These are phyloP conservation scores for Cossypha heuglini DNA, from an alignment of 2,797 vertebrate genomes.

Conservation along the genomic window DNA sequence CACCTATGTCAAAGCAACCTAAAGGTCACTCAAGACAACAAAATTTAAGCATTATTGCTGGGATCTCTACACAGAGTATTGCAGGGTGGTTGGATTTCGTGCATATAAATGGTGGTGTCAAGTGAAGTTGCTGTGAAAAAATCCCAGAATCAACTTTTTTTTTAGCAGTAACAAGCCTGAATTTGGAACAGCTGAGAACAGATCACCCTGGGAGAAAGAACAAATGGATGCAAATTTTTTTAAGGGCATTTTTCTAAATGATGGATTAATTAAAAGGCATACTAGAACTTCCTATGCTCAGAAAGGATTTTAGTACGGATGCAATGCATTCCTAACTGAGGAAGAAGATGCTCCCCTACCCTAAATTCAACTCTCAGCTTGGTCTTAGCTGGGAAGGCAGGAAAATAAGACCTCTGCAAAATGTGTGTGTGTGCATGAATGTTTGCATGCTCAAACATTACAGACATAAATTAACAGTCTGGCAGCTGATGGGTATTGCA, in stretches of 20 bases:
- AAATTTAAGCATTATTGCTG: not conserved
- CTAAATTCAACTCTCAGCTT: not conserved
- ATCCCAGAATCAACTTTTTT: not conserved
- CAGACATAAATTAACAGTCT: slow-evolving; percentile 25
- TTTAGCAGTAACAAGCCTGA: not conserved
- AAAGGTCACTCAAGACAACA: not conserved
- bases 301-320: not conserved
- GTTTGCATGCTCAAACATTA: not conserved
- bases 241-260: not conserved
- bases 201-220: not conserved
- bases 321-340: not conserved
- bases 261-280: not conserved
- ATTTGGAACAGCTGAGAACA: not conserved
- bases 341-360: not conserved
- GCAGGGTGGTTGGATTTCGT: not conserved
- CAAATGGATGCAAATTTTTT: not conserved
- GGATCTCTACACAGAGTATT: fast-evolving
- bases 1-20: not conserved
- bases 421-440: not conserved
- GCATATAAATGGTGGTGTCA: fast-evolving
- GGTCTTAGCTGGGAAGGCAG: not conserved
- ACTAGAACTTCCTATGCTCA: not conserved
- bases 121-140: not conserved
- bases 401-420: not conserved
- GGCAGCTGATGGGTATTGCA: slow-evolving; percentile 9